Conservation (phyloP, 2,888 invertebrate genomes). For the Harpalus rubripes region DNA sequence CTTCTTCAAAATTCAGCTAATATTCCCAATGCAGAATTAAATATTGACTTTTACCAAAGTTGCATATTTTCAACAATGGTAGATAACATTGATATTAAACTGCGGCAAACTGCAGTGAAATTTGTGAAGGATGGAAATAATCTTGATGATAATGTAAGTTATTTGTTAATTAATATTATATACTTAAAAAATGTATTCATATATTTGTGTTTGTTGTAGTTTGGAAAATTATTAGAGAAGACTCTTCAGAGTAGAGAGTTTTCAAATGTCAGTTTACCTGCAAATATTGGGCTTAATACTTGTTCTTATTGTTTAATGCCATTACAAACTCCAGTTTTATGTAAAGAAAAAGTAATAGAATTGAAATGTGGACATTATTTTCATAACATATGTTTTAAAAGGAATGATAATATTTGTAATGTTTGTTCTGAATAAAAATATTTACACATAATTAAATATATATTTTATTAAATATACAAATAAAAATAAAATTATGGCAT, state of each 20-base stretch:
- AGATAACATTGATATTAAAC: conserved; percentile 76
- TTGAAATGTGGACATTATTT: conserved; percentile 73
- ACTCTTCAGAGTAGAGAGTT: conserved; percentile 72
- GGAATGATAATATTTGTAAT: conserved; percentile 72
- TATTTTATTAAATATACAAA: conserved; percentile 65
- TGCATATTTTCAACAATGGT: conserved; percentile 79
- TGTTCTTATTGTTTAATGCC: conserved; percentile 74
- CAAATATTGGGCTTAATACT: conserved; percentile 66
- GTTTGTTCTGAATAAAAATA: conserved; percentile 52
- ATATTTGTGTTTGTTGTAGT: conserved; percentile 72
- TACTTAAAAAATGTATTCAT: conserved; percentile 34
- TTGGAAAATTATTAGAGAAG: conserved; percentile 72
- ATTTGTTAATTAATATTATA: background rate
- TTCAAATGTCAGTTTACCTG: conserved; percentile 60
- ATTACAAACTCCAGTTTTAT: conserved; percentile 72
- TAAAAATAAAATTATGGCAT: conserved; percentile 65
- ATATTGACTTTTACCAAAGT: conserved; percentile 82
- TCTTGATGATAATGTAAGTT: conserved; percentile 57
- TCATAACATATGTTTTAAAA: conserved; percentile 74
- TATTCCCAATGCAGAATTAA: conserved; percentile 81
- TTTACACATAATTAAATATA: conserved; percentile 51
- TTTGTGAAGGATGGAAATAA: conserved; percentile 66
- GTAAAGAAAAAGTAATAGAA: conserved; percentile 70
- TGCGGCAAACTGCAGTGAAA: conserved; percentile 55
- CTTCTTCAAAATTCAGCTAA: conserved; percentile 80